Conservation (phyloP, 2,888 invertebrate species). For the Tholera decimalis region DNA sequence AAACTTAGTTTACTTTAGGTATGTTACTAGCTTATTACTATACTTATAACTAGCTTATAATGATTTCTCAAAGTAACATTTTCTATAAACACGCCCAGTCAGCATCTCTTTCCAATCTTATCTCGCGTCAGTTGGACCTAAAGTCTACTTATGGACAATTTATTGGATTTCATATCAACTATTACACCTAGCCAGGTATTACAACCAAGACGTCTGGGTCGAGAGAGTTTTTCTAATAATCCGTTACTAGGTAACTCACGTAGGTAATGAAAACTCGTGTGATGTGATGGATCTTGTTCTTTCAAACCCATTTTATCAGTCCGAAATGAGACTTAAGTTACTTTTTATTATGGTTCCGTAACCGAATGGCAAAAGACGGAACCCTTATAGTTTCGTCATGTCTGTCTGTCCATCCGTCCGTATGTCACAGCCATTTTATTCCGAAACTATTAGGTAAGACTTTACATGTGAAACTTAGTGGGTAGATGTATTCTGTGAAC, state of each 20-base stretch:
- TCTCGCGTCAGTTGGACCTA: constrained; percentile 29
- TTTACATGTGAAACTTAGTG: no score
- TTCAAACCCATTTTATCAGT: neutral
- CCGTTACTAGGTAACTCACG: constrained; percentile 7
- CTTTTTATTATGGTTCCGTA: no score
- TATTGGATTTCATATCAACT: constrained; percentile 51
- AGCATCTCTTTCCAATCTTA: constrained; percentile 22
- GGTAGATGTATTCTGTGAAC: no score
- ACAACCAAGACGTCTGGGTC: constrained; percentile 33
- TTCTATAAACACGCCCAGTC: constrained; percentile 10
- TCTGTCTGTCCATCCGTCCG: no score
- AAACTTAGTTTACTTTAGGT: no score
- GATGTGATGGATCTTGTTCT: constrained; percentile 9
- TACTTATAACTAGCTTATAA: no score
- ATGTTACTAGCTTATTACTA: no score
- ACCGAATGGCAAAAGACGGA: no score
- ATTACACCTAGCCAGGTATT: constrained; percentile 41
- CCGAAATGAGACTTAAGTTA: neutral
- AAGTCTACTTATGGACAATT: constrained; percentile 21
- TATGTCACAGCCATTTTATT: no score
- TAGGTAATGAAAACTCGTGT: neutral
- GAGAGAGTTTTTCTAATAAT: constrained; percentile 29
- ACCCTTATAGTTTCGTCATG: no score
- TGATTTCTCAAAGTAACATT: neutral
- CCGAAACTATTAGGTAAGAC: no score